These are phyloP conservation scores for Epinephelus awoara DNA, from an alignment of 2,797 vertebrate species.

Conservation along the genomic window DNA sequence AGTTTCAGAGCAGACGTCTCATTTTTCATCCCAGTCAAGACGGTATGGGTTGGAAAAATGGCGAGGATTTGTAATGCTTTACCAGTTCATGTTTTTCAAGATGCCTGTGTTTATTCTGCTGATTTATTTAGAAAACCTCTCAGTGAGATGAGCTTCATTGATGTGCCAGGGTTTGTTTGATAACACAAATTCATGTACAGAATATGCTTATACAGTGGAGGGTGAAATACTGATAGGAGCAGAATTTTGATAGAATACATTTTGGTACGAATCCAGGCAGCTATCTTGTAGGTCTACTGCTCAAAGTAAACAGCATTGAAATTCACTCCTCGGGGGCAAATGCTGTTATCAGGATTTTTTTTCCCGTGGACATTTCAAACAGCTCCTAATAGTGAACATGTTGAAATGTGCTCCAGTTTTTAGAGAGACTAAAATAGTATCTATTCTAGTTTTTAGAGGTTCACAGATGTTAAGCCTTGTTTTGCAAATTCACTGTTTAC, in stretches of 20 bases:
- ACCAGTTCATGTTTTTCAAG: constrained; percentile 82
- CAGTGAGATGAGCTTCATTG: constrained; percentile 83
- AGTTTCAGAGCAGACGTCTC: constrained; percentile 86
- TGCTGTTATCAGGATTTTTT: constrained; percentile 51
- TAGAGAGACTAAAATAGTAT: background rate
- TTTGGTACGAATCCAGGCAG: constrained; percentile 76
- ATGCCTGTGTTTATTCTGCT: constrained; percentile 84
- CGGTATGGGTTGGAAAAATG: constrained; percentile 77
- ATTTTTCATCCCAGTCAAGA: constrained; percentile 84
- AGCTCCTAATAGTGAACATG: constrained; percentile 37
- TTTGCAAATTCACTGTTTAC: background rate
- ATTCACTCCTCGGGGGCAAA: constrained; percentile 66
- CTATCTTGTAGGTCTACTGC: constrained; percentile 65
- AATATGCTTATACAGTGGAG: constrained; percentile 80
- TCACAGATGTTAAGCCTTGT: background rate
- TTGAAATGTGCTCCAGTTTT: constrained; percentile 35
- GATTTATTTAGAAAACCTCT: constrained; percentile 86
- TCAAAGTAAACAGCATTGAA: constrained; percentile 78
- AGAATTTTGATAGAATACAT: constrained; percentile 77
- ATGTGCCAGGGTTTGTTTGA: constrained; percentile 86
- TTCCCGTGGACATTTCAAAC: constrained; percentile 47
- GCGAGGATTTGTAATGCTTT: constrained; percentile 86
- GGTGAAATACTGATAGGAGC: constrained; percentile 76
- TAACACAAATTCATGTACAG: constrained; percentile 81
- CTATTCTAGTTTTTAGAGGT: background rate